Evolutionary conservation across 2,113 vertebrate genomes (phyloP).

Genomic region (Cyanocitta stelleri): DNA sequence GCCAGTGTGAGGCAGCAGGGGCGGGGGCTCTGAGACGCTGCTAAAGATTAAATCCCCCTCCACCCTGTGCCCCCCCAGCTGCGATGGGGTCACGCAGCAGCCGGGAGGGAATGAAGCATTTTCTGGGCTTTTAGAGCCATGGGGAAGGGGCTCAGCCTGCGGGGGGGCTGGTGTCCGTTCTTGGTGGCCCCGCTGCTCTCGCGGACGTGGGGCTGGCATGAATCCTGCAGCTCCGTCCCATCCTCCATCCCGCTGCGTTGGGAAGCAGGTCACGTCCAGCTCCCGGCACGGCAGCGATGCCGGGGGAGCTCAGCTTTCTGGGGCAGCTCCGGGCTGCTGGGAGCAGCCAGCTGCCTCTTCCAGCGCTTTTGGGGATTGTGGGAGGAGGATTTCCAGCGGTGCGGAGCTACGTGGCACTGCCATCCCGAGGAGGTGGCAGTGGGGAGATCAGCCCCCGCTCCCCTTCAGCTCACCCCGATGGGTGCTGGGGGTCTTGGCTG

Average conservation of each 20-base stretch:
- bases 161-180: background rate
- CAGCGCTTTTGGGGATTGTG: background rate
- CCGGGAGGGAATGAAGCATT: background rate
- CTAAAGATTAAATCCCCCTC: background rate
- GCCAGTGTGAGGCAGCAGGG: background rate
- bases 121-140: background rate
- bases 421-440: background rate
- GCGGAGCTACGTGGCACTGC: background rate
- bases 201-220: background rate
- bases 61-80: accelerated
- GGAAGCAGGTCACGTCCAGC: background rate
- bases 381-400: background rate
- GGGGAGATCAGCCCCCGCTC: background rate
- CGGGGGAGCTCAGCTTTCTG: background rate
- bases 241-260: background rate
- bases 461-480: background rate
- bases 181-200: background rate
- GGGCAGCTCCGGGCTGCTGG: background rate
- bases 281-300: background rate
- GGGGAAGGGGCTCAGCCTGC: background rate
- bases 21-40: background rate
- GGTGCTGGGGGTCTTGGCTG: background rate
- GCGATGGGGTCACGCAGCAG: background rate
- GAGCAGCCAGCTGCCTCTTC: background rate
- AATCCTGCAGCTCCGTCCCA: background rate